Evolutionary conservation across 53 echinoderm and acorn worm genomes (phyloP).

Genomic region (Henricia sp.): DNA sequence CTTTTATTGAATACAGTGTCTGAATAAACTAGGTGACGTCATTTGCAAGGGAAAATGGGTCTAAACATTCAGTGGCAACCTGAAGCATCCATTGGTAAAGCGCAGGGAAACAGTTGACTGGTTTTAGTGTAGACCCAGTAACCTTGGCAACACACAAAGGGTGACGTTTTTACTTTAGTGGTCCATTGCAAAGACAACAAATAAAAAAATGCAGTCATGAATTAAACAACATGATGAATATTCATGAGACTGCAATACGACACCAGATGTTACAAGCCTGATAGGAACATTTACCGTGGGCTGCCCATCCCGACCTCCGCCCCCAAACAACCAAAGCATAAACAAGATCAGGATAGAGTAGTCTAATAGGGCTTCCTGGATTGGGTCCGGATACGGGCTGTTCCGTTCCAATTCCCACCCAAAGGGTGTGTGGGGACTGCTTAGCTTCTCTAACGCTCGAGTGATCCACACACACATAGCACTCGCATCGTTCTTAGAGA

Average conservation of each 20-base stretch:
- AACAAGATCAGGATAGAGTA: slow-evolving; percentile 56
- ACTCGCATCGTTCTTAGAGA: slow-evolving; percentile 4
- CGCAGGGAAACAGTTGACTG: too few species aligned
- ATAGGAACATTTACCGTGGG: slow-evolving; percentile 16
- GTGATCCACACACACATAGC: slow-evolving; percentile 15
- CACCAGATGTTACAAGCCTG: neutral
- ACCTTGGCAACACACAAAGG: too few species aligned
- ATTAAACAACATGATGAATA: too few species aligned
- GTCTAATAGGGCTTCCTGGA: slow-evolving; percentile 45
- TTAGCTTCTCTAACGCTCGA: neutral
- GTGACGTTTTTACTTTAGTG: too few species aligned
- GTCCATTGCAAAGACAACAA: too few species aligned
- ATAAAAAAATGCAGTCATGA: too few species aligned
- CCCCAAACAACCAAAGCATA: slow-evolving; percentile 34
- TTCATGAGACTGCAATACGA: slow-evolving; percentile 36
- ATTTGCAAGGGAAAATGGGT: too few species aligned
- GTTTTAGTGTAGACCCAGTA: too few species aligned
- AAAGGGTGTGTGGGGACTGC: neutral
- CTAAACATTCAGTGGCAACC: too few species aligned
- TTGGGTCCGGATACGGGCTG: slow-evolving; percentile 47
- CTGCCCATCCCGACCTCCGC: neutral
- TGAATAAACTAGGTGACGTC: too few species aligned
- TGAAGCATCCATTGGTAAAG: too few species aligned
- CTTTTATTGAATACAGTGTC: too few species aligned
- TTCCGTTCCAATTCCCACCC: slow-evolving; percentile 23